Conservation (phyloP, 1,140 invertebrate genomes). For the Drosophila jambulina region DNA sequence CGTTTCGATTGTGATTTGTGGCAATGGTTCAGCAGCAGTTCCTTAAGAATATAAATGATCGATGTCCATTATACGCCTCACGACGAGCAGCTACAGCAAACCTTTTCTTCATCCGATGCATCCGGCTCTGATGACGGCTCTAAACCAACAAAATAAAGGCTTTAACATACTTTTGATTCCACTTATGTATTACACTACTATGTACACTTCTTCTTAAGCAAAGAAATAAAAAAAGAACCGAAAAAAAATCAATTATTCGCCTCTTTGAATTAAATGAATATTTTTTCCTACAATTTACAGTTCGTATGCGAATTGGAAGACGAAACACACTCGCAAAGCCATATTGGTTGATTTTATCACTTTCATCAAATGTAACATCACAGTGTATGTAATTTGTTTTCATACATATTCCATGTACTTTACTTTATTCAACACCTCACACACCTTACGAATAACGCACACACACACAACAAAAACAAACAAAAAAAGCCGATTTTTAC, state of each 20-base stretch:
- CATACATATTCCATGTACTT: constrained; percentile 20
- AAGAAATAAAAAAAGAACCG: background rate
- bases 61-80: constrained; percentile 27
- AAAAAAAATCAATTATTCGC: constrained; percentile 10
- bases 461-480: constrained; percentile 15
- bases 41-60: constrained; percentile 24
- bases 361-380: constrained; percentile 19
- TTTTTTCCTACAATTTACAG: background rate
- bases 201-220: background rate
- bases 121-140: constrained; percentile 18
- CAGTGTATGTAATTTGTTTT: constrained; percentile 18
- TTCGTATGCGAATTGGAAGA: constrained; percentile 4
- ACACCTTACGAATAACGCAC: constrained; percentile 19
- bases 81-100: constrained; percentile 27
- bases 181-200: background rate
- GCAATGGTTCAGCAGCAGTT: constrained; percentile 27
- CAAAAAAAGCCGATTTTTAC: constrained; percentile 30
- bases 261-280: background rate
- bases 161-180: constrained; percentile 1
- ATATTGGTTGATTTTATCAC: constrained; percentile 18
- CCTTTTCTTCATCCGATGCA: constrained; percentile 26
- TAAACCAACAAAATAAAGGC: constrained; percentile 8
- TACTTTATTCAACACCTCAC: constrained; percentile 19
- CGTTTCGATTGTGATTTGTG: constrained; percentile 12
- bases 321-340: constrained; percentile 13